Conservation (phyloP, 2,888 invertebrate genomes). For the Chaetoderma sp. region DNA sequence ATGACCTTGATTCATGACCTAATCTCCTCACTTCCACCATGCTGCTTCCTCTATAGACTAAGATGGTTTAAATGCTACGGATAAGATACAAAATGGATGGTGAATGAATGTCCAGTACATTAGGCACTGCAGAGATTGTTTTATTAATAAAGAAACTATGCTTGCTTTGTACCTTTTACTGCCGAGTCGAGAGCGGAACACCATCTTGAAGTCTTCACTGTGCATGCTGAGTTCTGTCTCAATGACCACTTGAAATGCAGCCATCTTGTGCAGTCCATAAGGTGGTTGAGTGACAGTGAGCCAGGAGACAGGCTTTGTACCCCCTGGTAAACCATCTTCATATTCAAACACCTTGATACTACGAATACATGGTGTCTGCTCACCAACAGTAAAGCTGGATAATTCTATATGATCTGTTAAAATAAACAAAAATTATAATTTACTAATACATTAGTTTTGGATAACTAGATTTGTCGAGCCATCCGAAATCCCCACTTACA, state of each 20-base stretch:
- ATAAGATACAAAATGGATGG: too few species aligned
- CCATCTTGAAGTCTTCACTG: slow-evolving; percentile 73
- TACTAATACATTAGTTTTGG: too few species aligned
- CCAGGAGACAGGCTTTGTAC: slow-evolving; percentile 59
- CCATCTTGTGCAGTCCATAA: slow-evolving; percentile 64
- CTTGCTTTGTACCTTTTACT: slow-evolving; percentile 53
- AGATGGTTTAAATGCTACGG: too few species aligned
- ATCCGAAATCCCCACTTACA: too few species aligned
- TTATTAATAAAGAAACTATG: too few species aligned
- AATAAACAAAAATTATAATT: slow-evolving; percentile 1
- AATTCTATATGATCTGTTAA: slow-evolving; percentile 71
- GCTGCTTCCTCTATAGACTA: too few species aligned
- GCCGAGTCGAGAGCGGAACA: slow-evolving; percentile 69
- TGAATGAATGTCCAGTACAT: too few species aligned
- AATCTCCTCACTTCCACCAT: too few species aligned
- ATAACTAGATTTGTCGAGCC: too few species aligned
- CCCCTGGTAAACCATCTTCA: slow-evolving; percentile 60
- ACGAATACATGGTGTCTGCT: slow-evolving; percentile 68
- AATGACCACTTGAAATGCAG: slow-evolving; percentile 69
- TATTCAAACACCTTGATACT: slow-evolving; percentile 69
- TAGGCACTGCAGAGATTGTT: too few species aligned
- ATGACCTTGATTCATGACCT: too few species aligned
- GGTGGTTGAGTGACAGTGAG: slow-evolving; percentile 58
- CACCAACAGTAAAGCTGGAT: slow-evolving; percentile 71
- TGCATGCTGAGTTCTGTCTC: slow-evolving; percentile 71